A percentile compares a stretch with the other conserved stretches of the same genome.
Conservation (phyloP, 2,888 invertebrate species). For the Autographa gamma region DNA sequence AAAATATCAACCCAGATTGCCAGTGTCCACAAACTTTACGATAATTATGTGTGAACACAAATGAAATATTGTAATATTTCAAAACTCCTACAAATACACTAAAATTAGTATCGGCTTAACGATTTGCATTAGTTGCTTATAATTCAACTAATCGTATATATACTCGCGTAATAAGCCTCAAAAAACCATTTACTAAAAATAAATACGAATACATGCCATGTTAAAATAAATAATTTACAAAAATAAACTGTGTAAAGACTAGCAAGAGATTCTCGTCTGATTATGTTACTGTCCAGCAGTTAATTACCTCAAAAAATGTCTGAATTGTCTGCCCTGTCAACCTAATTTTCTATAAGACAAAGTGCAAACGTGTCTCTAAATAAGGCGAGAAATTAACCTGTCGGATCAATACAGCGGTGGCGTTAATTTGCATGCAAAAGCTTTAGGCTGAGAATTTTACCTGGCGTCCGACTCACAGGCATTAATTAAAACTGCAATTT, state of each 20-base stretch:
- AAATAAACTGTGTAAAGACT: neutral
- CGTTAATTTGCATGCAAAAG: conserved; percentile 75
- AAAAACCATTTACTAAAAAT: no score
- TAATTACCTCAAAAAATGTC: neutral
- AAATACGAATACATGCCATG: no score
- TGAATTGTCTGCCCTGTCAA: neutral
- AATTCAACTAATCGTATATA: no score
- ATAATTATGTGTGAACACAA: neutral
- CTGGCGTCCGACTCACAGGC: conserved; percentile 60
- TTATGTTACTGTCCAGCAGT: conserved; percentile 11
- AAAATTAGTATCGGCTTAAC: no score
- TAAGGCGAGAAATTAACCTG: conserved; percentile 58
- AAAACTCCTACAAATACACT: neutral
- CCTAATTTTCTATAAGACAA: conserved; percentile 24
- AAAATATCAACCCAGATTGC: neutral
- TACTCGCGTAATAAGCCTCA: no score
- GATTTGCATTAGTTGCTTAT: no score
- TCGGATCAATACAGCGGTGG: conserved; percentile 59
- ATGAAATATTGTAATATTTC: neutral
- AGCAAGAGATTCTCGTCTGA: neutral
- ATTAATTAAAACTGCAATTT: conserved; percentile 76
- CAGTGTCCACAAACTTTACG: neutral
- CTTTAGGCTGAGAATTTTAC: conserved; percentile 64
- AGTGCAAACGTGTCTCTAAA: conserved; percentile 40
- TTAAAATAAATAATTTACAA: no score